These are phyloP conservation scores for Chorisops tibialis DNA, from an alignment of 2,888 invertebrate genomes.

Conservation along the genomic window DNA sequence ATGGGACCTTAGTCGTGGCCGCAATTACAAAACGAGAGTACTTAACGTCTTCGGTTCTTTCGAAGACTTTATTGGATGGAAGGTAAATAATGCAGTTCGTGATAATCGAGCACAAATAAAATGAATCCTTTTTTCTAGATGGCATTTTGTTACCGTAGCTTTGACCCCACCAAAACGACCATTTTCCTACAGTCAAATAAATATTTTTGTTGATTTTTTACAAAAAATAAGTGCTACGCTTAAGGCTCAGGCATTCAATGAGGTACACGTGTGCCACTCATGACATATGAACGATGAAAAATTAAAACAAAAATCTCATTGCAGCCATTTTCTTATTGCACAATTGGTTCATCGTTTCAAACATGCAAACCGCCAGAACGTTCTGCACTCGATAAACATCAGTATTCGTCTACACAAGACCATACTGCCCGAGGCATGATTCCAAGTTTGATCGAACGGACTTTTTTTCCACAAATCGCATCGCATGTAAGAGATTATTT, in stretches of 20 bases:
- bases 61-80: constrained; percentile 47
- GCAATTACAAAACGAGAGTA: constrained; percentile 59
- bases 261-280: no score
- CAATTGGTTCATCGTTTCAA: constrained; percentile 49
- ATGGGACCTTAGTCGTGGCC: constrained; percentile 57
- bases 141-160: constrained; percentile 59
- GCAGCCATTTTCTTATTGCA: constrained; percentile 51
- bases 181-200: constrained; percentile 59
- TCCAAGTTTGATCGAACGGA: constrained; percentile 50
- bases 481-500: constrained; percentile 51
- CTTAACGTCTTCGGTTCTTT: constrained; percentile 55
- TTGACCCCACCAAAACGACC: constrained; percentile 55
- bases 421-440: constrained; percentile 45
- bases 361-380: constrained; percentile 37
- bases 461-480: constrained; percentile 42
- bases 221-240: constrained; percentile 56
- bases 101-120: background rate
- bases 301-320: constrained; percentile 7
- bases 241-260: constrained; percentile 58
- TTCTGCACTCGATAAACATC: constrained; percentile 33
- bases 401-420: constrained; percentile 46
- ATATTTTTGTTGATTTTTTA: constrained; percentile 59
- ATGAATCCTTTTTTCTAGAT: constrained; percentile 44
- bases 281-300: no score
- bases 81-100: constrained; percentile 17